Conservation (phyloP, 1,140 invertebrate species). For the Drosophila nebulosa region DNA sequence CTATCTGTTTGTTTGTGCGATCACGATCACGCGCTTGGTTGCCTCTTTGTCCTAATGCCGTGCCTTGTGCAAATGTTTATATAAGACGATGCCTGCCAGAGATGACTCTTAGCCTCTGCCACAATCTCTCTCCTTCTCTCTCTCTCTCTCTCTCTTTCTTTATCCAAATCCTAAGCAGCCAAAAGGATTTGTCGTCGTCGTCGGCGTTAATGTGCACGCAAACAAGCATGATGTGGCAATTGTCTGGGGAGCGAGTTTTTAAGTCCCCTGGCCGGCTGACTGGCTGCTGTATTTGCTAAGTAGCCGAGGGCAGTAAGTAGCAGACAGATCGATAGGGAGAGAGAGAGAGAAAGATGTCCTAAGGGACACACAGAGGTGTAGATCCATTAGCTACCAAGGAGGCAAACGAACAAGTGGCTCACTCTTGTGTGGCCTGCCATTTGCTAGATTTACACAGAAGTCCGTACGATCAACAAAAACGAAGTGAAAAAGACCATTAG, state of each 20-base stretch:
- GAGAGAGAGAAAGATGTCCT: background rate
- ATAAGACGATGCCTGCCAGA: conserved; percentile 43
- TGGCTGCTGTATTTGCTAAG: conserved; percentile 40
- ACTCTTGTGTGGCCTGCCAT: too few relatives aligned
- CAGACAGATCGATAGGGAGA: background rate
- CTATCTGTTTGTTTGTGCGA: conserved; percentile 43
- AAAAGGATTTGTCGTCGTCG: conserved; percentile 68
- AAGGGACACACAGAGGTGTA: conserved; percentile 51
- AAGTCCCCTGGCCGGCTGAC: conserved; percentile 3
- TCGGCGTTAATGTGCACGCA: conserved; percentile 69
- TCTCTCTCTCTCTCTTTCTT: background rate
- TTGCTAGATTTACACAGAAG: background rate
- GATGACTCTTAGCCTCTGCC: too few relatives aligned
- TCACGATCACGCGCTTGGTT: conserved; percentile 68
- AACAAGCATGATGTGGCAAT: conserved; percentile 77
- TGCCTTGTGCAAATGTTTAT: conserved; percentile 65
- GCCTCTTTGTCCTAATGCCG: conserved; percentile 59
- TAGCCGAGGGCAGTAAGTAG: conserved; percentile 34
- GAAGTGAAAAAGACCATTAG: background rate
- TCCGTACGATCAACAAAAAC: background rate
- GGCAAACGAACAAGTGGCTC: background rate
- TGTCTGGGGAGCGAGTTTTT: conserved; percentile 56
- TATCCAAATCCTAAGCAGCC: conserved; percentile 54
- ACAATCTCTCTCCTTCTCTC: background rate
- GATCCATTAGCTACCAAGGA: conserved; percentile 69